phyloP scores from a whole-genome alignment of 1,140 invertebrate genomes.

The Leptonema lineaticorne region DNA sequence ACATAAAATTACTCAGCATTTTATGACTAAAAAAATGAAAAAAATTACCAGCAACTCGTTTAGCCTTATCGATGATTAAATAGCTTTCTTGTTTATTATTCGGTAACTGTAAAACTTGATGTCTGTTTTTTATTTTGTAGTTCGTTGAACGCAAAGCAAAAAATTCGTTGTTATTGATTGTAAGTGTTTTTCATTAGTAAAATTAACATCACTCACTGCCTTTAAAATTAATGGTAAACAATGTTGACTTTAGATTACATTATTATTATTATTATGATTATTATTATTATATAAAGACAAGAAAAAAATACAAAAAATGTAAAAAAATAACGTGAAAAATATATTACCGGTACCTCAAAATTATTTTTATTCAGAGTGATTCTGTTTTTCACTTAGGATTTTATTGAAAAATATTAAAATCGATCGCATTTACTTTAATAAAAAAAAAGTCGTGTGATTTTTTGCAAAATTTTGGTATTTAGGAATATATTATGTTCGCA shows the following conservation, averaged over 20 bases:
- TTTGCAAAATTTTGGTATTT: constrained; percentile 12
- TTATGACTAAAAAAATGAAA: not conserved
- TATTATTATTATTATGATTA: too few relatives aligned
- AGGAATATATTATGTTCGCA: constrained; percentile 2
- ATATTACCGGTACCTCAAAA: constrained; percentile 40
- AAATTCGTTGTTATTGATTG: constrained; percentile 18
- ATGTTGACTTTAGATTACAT: constrained; percentile 40
- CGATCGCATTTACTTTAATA: too few relatives aligned
- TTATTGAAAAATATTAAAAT: too few relatives aligned
- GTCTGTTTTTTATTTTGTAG: constrained; percentile 10
- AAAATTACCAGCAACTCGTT: constrained; percentile 18
- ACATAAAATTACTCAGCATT: constrained; percentile 5
- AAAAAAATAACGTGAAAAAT: too few relatives aligned
- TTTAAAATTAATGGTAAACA: constrained; percentile 38
- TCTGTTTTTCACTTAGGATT: too few relatives aligned
- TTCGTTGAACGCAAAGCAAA: constrained; percentile 12
- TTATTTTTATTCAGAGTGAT: constrained; percentile 3
- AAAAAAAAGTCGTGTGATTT: too few relatives aligned
- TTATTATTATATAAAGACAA: too few relatives aligned
- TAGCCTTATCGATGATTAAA: constrained; percentile 14
- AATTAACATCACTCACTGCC: constrained; percentile 42
- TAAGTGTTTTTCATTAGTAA: constrained; percentile 40
- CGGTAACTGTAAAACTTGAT: constrained; percentile 15
- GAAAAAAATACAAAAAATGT: too few relatives aligned
- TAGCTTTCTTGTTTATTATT: constrained; percentile 16